Percentiles rank a stretch among this genome's conserved stretches.
These are phyloP conservation scores for Calameuta idolon DNA, from an alignment of 2,888 invertebrate genomes.

Conservation along the genomic window DNA sequence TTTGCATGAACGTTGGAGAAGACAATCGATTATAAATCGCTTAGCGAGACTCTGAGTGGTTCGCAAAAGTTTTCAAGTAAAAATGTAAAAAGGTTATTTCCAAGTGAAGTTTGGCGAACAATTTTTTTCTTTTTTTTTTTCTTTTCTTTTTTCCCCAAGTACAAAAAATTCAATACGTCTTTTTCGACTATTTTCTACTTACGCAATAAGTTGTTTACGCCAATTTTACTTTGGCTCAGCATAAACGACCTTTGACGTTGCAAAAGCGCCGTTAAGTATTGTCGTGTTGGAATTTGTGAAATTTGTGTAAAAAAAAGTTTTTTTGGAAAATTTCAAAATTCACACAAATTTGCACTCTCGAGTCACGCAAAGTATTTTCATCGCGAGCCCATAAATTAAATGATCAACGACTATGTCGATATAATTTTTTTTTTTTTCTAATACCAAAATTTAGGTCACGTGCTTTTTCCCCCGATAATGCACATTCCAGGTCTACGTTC, in stretches of 20 bases:
- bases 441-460: no score
- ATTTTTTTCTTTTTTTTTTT: neutral
- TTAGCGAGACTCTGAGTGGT: neutral
- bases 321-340: neutral
- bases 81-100: neutral
- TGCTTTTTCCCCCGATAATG: accelerated
- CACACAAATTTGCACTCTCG: neutral
- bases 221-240: no score
- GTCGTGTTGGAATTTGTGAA: no score
- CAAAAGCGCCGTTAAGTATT: neutral
- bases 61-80: neutral
- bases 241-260: neutral
- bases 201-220: neutral
- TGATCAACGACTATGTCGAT: neutral
- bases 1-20: neutral
- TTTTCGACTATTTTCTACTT: neutral
- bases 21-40: neutral
- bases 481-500: neutral
- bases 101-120: neutral
- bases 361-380: neutral
- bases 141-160: neutral
- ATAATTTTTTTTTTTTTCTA: neutral
- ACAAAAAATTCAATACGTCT: neutral
- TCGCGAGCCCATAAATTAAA: neutral
- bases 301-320: no score